phyloP scores from a whole-genome alignment of 2,113 vertebrate species.

The Corvus moneduloides region DNA sequence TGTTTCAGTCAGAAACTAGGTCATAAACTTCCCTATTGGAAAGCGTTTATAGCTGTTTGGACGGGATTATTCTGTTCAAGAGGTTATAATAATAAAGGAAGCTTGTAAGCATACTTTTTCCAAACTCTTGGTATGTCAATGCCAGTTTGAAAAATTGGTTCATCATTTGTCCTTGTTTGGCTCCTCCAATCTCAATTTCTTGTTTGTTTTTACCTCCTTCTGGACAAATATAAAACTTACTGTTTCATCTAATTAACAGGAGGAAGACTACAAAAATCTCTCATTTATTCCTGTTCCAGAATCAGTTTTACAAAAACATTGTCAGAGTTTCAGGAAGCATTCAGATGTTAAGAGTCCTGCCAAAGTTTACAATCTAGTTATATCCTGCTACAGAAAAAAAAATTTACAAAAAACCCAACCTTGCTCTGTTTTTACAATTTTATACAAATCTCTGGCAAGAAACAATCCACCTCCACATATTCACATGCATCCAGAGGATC shows the following conservation, averaged over 20 bases:
- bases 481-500: neutral
- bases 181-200: neutral
- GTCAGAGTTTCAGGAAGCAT: constrained; percentile 40
- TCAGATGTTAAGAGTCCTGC: constrained; percentile 25
- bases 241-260: constrained; percentile 28
- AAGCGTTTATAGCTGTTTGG: constrained; percentile 39
- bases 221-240: constrained; percentile 12
- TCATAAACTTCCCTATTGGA: constrained; percentile 54
- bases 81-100: constrained; percentile 66
- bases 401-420: neutral
- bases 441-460: constrained; percentile 18
- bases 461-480: neutral
- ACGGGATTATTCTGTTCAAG: constrained; percentile 41
- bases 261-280: constrained; percentile 1
- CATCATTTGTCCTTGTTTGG: neutral
- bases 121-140: neutral
- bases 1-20: constrained; percentile 54
- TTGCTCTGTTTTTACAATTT: neutral
- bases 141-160: neutral
- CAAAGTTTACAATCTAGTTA: constrained; percentile 57
- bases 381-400: constrained; percentile 2
- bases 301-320: constrained; percentile 1
- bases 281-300: constrained; percentile 14
- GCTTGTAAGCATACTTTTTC: neutral
- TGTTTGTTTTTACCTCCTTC: constrained; percentile 36